These are phyloP conservation scores for Bedellia somnulentella DNA, from an alignment of 2,888 invertebrate species.

Conservation along the genomic window DNA sequence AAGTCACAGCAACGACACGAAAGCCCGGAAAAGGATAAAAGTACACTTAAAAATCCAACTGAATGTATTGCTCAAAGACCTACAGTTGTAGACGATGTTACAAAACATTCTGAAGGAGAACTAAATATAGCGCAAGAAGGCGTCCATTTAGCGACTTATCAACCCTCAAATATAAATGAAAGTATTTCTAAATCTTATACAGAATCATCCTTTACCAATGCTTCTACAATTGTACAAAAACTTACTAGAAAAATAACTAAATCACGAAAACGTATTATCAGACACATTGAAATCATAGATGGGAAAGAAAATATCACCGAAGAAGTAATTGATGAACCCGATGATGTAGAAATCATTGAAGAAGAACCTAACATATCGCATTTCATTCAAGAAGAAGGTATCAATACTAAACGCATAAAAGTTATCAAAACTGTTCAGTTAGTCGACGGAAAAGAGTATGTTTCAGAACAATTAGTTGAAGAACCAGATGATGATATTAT, in stretches of 20 bases:
- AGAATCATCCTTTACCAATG: constrained; percentile 21
- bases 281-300: constrained; percentile 75
- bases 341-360: constrained; percentile 72
- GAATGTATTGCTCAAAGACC: background rate
- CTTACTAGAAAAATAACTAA: constrained; percentile 74
- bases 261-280: constrained; percentile 72
- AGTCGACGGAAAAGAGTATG: constrained; percentile 76
- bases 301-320: constrained; percentile 83
- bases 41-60: background rate
- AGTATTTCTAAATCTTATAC: constrained; percentile 14
- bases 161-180: background rate
- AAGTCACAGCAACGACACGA: constrained; percentile 2
- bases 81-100: too few relatives aligned
- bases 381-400: constrained; percentile 25
- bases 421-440: constrained; percentile 73
- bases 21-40: constrained; percentile 6
- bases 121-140: too few relatives aligned
- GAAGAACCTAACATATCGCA: constrained; percentile 50
- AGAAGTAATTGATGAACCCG: constrained; percentile 84
- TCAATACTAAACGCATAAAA: constrained; percentile 39
- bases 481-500: constrained; percentile 15
- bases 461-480: constrained; percentile 75
- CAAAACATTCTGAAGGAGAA: too few relatives aligned
- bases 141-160: too few relatives aligned
- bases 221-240: constrained; percentile 73